Base-by-base conservation (phyloP, 2,113 vertebrate species). In the Clupea harengus region DNA sequence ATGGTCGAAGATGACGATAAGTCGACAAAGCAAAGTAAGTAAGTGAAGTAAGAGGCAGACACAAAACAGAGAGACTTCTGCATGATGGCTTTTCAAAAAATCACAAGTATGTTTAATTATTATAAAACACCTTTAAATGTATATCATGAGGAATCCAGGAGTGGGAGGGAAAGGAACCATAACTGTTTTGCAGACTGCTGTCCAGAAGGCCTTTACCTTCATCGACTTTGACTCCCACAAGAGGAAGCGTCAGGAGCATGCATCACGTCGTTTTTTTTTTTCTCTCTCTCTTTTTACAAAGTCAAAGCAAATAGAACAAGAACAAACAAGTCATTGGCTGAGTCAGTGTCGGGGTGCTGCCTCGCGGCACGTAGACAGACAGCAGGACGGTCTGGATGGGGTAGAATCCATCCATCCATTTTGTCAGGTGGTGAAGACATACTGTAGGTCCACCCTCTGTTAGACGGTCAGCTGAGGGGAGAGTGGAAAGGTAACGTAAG, bases 391-490 rank as follows among this genome's bases (percentile, higher is more conserved):
- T 93, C 93, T 94, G 91, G 93, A 90, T 90, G 92, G 93, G 85
- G 89, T 92, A 93, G 91, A 94, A 93, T 95, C 93, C 94, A 94
- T 93, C 82, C 92, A 90, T 95, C 94, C 93, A 54, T 93, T 92
- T 91, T 90, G 91, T 92, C 92, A 83, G 93, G 94, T 92, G 92
- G 91, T 91, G 90, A 89, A 84, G 94, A 92, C 86, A 78, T 44
- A 78, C 72, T 78, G 90, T 91, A 91, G 82, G 85, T 87, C 87
- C 83, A 84, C 85, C 89, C 88, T 91, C 88, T 87, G 83, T 94
- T 94, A 95, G 93, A 95, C 93, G 90, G 94, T 90, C 91, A 94
- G 94, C 94, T 96, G 94, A 93, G 94, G 95, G 94, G 90, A 95
- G 91, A 95, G 94, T 81, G 93, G 90, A 94, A 95, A 95, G 89